Evolutionary conservation across 2,113 vertebrate species (phyloP).

Genomic region (Phrynosoma platyrhinos): DNA sequence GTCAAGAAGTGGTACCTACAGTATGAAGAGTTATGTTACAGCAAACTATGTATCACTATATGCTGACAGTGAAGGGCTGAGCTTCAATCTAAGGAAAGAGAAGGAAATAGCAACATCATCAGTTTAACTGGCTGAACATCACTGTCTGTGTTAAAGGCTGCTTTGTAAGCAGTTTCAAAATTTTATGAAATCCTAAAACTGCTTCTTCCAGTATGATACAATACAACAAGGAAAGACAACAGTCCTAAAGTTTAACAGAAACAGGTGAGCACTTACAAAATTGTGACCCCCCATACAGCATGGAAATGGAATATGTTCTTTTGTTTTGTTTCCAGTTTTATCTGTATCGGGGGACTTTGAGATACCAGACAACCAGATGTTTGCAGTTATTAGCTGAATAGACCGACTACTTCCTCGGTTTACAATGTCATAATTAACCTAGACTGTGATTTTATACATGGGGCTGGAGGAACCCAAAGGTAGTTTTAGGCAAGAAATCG

Average conservation of each 20-base stretch:
- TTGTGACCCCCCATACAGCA: neutral
- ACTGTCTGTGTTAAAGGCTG: neutral
- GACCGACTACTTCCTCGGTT: conserved; percentile 75
- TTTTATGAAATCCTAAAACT: neutral
- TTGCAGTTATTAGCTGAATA: conserved; percentile 68
- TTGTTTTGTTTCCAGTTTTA: conserved; percentile 4
- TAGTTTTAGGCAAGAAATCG: conserved; percentile 23
- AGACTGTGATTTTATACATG: conserved; percentile 10
- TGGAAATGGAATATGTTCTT: neutral
- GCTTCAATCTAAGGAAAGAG: neutral
- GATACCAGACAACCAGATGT: conserved; percentile 60
- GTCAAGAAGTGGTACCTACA: neutral
- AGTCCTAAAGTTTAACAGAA: neutral
- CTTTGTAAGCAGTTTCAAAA: neutral
- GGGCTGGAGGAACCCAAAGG: neutral
- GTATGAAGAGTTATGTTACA: neutral
- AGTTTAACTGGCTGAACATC: neutral
- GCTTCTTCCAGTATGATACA: neutral
- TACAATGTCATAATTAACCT: conserved; percentile 57
- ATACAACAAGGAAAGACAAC: neutral
- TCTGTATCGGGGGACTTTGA: neutral
- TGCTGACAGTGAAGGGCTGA: neutral
- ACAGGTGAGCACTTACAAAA: neutral
- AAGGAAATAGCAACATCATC: neutral
- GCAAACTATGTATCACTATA: neutral